A percentile compares a stretch with the other conserved stretches of the same genome.
Conservation (phyloP, 1,140 invertebrate genomes). For the Eufriesea mexicana region DNA sequence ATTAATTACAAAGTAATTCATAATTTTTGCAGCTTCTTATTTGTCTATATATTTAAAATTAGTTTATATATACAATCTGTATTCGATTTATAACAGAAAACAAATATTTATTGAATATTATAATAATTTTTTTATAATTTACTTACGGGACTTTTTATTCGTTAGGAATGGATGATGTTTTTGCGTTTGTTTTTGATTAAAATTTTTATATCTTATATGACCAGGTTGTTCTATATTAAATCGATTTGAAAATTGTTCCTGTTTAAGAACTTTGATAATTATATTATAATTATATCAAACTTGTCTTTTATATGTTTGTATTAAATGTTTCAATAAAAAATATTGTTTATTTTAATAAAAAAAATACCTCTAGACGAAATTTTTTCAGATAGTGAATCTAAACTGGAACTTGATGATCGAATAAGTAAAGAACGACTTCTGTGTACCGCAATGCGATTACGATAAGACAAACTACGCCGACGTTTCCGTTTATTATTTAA, state of each 20-base stretch:
- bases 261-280: constrained; percentile 41
- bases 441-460: constrained; percentile 63
- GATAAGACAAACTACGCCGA: constrained; percentile 67
- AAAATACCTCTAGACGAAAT: constrained; percentile 42
- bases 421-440: constrained; percentile 51
- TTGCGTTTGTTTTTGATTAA: too few relatives aligned
- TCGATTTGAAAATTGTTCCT: constrained; percentile 9
- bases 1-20: constrained; percentile 54
- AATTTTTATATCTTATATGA: neutral
- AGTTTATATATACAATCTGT: neutral
- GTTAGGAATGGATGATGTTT: neutral
- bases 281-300: neutral
- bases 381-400: constrained; percentile 29
- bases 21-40: neutral
- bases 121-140: neutral
- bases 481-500: constrained; percentile 61
- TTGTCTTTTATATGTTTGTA: neutral
- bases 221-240: constrained; percentile 8
- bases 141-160: neutral
- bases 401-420: constrained; percentile 51
- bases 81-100: neutral
- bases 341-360: neutral
- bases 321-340: neutral
- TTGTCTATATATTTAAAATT: neutral
- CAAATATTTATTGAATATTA: neutral